phyloP scores from a whole-genome alignment of 92 coral and sea anemone genomes.

The Micromussa lordhowensis region DNA sequence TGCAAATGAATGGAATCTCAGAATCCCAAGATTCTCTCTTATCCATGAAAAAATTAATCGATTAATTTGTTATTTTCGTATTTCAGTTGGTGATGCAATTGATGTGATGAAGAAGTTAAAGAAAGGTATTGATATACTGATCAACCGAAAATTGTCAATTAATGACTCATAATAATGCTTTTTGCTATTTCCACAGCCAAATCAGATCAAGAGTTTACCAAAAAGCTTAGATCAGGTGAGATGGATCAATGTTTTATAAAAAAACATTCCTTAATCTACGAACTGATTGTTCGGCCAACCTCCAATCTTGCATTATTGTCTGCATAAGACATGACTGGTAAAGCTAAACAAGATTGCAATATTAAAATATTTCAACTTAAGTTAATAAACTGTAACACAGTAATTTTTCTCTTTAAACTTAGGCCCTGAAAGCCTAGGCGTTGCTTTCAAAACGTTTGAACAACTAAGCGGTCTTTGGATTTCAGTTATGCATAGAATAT shows the following conservation, averaged over 20 bases:
- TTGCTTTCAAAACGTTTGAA: constrained; percentile 93
- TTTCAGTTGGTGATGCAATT: constrained; percentile 63
- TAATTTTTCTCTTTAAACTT: constrained; percentile 50
- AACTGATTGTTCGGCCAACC: not conserved
- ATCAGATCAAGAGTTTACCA: constrained; percentile 76
- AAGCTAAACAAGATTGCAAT: not conserved
- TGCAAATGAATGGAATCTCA: too few relatives aligned
- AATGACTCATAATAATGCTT: not conserved
- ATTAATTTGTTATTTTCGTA: not conserved
- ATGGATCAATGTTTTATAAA: not conserved
- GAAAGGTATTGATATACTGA: constrained; percentile 43
- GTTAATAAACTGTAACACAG: constrained; percentile 17
- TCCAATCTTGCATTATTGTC: constrained; percentile 32
- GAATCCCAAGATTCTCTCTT: too few relatives aligned
- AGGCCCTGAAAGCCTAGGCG: constrained; percentile 90
- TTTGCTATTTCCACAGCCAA: constrained; percentile 59
- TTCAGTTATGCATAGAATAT: constrained; percentile 92
- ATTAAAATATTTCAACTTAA: not conserved
- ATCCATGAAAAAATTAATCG: too few relatives aligned
- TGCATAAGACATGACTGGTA: constrained; percentile 30
- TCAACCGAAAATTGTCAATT: not conserved
- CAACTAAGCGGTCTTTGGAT: constrained; percentile 90
- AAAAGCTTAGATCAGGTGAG: constrained; percentile 73
- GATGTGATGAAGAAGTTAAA: constrained; percentile 77
- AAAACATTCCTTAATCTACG: not conserved